A percentile compares a stretch with the other conserved stretches of the same genome.
Evolutionary conservation across 2,888 invertebrate species (phyloP).

Genomic region (Ptychoptera albimana): DNA sequence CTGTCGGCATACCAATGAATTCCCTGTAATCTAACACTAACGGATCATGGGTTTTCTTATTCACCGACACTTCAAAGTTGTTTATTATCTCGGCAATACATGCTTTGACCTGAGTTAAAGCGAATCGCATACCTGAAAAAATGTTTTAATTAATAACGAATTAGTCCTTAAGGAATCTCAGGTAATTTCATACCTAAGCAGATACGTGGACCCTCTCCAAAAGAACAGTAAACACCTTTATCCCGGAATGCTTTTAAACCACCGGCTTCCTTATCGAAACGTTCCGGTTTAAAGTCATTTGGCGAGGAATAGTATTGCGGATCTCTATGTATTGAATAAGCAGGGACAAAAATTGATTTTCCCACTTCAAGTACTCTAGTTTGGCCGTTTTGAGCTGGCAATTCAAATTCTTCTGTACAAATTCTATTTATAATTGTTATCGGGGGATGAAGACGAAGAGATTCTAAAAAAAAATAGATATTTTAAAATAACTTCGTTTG

Average conservation of each 20-base stretch:
- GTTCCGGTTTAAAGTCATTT: too few relatives aligned
- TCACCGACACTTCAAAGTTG: constrained; percentile 13
- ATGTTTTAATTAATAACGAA: too few relatives aligned
- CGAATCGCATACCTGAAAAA: constrained; percentile 10
- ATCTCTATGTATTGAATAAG: neutral
- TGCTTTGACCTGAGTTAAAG: constrained; percentile 11
- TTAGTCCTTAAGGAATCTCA: too few relatives aligned
- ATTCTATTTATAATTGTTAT: neutral
- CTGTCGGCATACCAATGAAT: constrained; percentile 10
- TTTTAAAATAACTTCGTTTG: too few relatives aligned
- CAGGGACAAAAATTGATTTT: neutral
- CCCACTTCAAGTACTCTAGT: neutral
- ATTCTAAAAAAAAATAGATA: neutral
- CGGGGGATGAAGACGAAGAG: neutral
- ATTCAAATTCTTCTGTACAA: neutral
- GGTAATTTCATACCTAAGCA: constrained; percentile 1
- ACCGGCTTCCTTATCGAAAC: too few relatives aligned
- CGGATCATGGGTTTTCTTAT: constrained; percentile 12
- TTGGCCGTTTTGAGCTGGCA: neutral
- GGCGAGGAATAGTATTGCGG: too few relatives aligned
- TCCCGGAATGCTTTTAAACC: too few relatives aligned
- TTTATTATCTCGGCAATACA: constrained; percentile 11
- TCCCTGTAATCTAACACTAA: constrained; percentile 14
- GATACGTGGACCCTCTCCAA: too few relatives aligned
- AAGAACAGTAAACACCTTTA: too few relatives aligned